phyloP scores from a whole-genome alignment of 2,797 vertebrate species.

The Hyperoplus immaculatus region DNA sequence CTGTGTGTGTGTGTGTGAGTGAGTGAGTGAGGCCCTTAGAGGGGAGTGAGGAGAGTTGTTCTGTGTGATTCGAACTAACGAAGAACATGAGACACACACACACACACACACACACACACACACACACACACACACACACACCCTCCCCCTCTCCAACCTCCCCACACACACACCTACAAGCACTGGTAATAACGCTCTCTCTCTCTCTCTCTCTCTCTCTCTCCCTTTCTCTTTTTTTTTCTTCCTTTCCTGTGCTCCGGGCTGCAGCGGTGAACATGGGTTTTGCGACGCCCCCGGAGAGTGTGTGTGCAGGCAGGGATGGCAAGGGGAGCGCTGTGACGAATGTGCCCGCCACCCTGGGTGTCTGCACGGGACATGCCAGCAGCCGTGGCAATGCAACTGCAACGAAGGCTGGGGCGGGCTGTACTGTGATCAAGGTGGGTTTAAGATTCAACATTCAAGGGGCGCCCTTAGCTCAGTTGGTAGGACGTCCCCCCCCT shows the following conservation, averaged over 20 bases:
- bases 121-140: neutral
- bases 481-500: too few relatives aligned
- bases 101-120: slow-evolving; percentile 18
- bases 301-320: slow-evolving; percentile 89
- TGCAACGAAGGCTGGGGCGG: slow-evolving; percentile 79
- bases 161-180: neutral
- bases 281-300: slow-evolving; percentile 86
- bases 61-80: slow-evolving; percentile 57
- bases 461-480: too few relatives aligned
- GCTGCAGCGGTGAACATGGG: slow-evolving; percentile 87
- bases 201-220: neutral
- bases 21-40: slow-evolving; percentile 35
- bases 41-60: slow-evolving; percentile 40
- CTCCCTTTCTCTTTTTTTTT: neutral
- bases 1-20: slow-evolving; percentile 47
- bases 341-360: slow-evolving; percentile 86
- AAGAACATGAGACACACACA: slow-evolving; percentile 28
- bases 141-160: too few relatives aligned
- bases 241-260: slow-evolving; percentile 81
- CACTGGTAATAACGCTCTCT: slow-evolving; percentile 40
- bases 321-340: slow-evolving; percentile 88
- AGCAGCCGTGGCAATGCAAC: slow-evolving; percentile 86
- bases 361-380: slow-evolving; percentile 88
- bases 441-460: neutral
- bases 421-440: slow-evolving; percentile 88